Conservation (phyloP, 2,113 vertebrate species). For the Butorides virescens region DNA sequence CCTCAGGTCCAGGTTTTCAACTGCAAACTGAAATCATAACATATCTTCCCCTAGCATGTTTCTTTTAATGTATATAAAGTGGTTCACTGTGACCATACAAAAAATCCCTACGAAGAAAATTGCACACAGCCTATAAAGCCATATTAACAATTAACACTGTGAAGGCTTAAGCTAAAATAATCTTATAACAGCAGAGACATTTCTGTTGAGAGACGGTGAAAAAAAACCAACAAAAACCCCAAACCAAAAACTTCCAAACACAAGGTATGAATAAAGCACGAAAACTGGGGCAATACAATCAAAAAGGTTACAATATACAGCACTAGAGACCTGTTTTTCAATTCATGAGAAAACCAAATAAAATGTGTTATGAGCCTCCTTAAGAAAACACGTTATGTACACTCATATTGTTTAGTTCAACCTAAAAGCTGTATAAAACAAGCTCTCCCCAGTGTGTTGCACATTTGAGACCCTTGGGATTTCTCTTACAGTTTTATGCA, state of each 20-base stretch:
- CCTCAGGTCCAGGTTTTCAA: neutral
- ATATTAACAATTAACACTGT: neutral
- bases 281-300: neutral
- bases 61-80: neutral
- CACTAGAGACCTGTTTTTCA: neutral
- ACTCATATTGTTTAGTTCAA: neutral
- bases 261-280: neutral
- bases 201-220: neutral
- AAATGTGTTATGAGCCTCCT: neutral
- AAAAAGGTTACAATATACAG: neutral
- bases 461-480: neutral
- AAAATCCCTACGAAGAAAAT: neutral
- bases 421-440: neutral
- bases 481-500: neutral
- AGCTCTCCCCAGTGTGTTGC: neutral
- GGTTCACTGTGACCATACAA: neutral
- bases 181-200: neutral
- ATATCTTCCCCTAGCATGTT: neutral
- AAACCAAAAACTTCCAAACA: neutral
- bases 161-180: neutral
- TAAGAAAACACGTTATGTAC: neutral
- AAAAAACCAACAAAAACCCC: rapidly evolving
- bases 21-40: neutral
- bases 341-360: neutral
- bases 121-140: neutral